Base-by-base conservation (phyloP, 2,888 invertebrate genomes). In the Pyralis farinalis region DNA sequence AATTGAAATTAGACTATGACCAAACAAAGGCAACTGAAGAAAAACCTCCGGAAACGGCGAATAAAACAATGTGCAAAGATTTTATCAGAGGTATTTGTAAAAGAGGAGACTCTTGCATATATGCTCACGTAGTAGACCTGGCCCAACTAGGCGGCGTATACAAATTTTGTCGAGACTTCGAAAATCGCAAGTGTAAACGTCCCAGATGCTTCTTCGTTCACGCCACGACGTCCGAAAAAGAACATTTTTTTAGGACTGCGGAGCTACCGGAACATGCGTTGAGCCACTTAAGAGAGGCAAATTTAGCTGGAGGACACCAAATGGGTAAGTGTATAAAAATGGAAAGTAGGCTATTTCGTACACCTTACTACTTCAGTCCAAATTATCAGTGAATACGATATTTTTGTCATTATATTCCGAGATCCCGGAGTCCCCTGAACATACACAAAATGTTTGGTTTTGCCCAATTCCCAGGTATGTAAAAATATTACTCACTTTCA, bases 131-230 rank as follows among this genome's bases (percentile, higher is more conserved):
- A 34, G 42, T 70, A 10, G 81, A 83, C 12, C 11, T 71, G 0
- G 52, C 65, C 0, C 79, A 82, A 32, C 41, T 83, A 1, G 48
- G 53, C 0, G 71, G 71, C 0, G 62, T 82, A 0, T 79, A 73
- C 27, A 78, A 71, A 3, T 85, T 85, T 41, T 85, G 85, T 36
- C 63, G 63, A 20, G 72, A 83, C 25, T 83, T 61, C 32, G 83
- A 82, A 37, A 83, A 83, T 27, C 42, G 55, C 0, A 54, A 55
- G 0, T 84, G 84, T 36, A 68, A 51, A 0, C 55, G 51, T 21
- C 58, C 69, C 72, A 0, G 54, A 47, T 22, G 50, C 29, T 30
- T 42, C 21, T 53, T 47, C 25, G 50, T 49, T 6, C 53, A 53
- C 22, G 53, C 53, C 3, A 53, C 49, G 7, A 49, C 47, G 7